phyloP scores from a whole-genome alignment of 1,140 invertebrate species.

The Pemphigus obesinymphae region DNA sequence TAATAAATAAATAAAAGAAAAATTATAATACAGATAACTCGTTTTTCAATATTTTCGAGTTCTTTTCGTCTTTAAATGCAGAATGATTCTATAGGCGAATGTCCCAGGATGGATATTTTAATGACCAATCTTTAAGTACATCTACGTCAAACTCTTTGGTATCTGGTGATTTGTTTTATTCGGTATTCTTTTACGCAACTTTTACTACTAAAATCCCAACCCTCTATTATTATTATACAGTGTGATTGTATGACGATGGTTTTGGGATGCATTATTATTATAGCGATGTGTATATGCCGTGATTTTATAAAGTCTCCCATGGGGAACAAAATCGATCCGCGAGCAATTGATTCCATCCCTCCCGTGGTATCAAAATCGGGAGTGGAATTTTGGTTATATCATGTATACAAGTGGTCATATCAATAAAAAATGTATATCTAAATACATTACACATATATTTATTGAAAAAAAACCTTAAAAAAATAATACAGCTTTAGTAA shows the following conservation, averaged over 20 bases:
- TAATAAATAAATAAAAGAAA: too few species aligned
- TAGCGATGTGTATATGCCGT: not conserved
- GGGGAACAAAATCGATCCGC: not conserved
- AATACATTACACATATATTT: too few species aligned
- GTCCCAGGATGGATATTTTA: slow-evolving; percentile 21
- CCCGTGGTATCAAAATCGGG: not conserved
- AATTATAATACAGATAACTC: too few species aligned
- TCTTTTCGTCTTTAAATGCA: too few species aligned
- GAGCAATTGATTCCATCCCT: not conserved
- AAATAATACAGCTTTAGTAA: not conserved
- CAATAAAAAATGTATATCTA: too few species aligned
- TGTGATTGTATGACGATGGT: too few species aligned
- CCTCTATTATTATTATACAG: not conserved
- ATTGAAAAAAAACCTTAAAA: not conserved
- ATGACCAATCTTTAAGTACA: not conserved
- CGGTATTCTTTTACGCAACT: not conserved
- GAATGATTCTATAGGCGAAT: too few species aligned
- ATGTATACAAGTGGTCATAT: not conserved
- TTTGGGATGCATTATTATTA: not conserved
- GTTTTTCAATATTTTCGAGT: too few species aligned
- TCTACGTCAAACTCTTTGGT: not conserved
- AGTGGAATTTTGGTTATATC: not conserved
- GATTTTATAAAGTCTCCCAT: not conserved
- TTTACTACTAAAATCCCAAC: not conserved
- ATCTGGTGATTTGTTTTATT: not conserved